These are phyloP conservation scores for Hypomesus transpacificus DNA, from an alignment of 2,113 vertebrate genomes.

Conservation along the genomic window DNA sequence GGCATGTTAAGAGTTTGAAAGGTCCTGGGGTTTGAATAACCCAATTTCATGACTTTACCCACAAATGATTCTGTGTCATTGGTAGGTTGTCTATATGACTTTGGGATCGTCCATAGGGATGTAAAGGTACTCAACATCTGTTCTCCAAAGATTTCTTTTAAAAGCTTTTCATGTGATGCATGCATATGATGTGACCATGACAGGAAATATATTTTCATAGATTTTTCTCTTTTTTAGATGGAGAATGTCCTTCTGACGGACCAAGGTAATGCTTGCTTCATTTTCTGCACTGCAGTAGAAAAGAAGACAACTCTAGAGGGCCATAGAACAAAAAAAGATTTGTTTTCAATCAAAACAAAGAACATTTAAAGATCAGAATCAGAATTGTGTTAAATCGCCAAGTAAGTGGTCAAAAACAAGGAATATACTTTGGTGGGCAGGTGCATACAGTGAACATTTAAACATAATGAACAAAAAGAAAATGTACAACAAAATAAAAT, in stretches of 20 bases:
- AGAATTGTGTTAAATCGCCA: too few species aligned
- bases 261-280: slow-evolving; percentile 70
- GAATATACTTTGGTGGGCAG: too few species aligned
- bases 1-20: background rate
- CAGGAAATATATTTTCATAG: background rate
- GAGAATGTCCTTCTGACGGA: slow-evolving; percentile 89
- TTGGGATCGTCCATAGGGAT: slow-evolving; percentile 87
- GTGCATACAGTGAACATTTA: too few species aligned
- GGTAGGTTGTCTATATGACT: slow-evolving; percentile 86
- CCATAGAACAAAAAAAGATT: background rate
- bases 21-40: background rate
- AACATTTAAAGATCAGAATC: too few species aligned
- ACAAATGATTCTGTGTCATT: background rate
- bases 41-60: background rate
- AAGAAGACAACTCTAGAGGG: slow-evolving; percentile 13
- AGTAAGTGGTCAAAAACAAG: too few species aligned
- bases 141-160: background rate
- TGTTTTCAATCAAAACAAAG: too few species aligned
- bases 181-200: background rate
- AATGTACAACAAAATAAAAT: too few species aligned
- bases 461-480: too few species aligned
- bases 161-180: too few species aligned
- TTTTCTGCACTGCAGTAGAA: background rate
- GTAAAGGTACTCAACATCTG: slow-evolving; percentile 74
- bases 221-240: slow-evolving; percentile 76